Conservation (phyloP, 2,888 invertebrate species). For the Antheraea yamamai region DNA sequence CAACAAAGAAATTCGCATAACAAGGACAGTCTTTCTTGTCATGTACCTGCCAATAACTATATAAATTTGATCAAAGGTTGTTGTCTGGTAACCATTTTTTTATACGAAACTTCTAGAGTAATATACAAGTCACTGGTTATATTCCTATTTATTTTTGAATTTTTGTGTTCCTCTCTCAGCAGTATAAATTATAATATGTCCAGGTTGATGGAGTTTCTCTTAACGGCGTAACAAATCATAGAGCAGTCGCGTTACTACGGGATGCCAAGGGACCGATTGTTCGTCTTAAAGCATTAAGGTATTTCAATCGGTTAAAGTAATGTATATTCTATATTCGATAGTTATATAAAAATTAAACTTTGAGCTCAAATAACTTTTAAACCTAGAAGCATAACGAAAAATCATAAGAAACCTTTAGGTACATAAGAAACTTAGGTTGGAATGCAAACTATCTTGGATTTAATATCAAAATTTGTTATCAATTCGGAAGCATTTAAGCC, state of each 20-base stretch:
- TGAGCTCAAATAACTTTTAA: too few species aligned
- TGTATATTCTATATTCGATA: not conserved
- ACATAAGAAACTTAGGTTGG: too few species aligned
- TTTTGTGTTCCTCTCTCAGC: not conserved
- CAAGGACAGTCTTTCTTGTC: not conserved
- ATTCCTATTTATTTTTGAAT: not conserved
- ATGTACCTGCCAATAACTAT: not conserved
- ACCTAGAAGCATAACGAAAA: too few species aligned
- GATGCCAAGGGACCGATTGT: conserved; percentile 86
- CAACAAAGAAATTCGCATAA: not conserved
- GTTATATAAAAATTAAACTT: too few species aligned
- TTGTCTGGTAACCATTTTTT: not conserved
- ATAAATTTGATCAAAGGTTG: not conserved
- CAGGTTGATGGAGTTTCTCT: conserved; percentile 90
- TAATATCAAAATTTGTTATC: too few species aligned
- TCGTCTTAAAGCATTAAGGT: conserved; percentile 70
- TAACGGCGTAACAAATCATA: conserved; percentile 93
- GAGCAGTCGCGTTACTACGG: conserved; percentile 93
- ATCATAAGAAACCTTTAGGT: too few species aligned
- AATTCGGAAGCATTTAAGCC: too few species aligned
- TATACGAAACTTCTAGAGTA: not conserved
- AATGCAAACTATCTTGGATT: too few species aligned
- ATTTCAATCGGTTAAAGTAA: not conserved
- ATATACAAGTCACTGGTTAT: not conserved
- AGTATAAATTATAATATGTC: conserved; percentile 23